Conservation (phyloP, 1,140 invertebrate species). For the Drosophila subobscura region DNA sequence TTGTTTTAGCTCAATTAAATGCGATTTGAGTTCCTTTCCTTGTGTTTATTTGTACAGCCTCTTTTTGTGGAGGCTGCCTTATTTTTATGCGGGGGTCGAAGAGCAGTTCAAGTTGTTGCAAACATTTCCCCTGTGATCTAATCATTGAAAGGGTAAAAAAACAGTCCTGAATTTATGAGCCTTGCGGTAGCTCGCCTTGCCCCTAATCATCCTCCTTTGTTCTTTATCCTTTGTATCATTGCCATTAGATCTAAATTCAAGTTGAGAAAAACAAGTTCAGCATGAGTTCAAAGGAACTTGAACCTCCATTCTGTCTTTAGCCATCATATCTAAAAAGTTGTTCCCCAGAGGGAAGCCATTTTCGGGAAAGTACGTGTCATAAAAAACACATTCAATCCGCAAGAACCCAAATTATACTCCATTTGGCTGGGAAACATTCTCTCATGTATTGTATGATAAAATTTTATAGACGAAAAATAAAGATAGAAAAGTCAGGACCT, state of each 20-base stretch:
- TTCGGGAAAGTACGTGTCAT: constrained; percentile 25
- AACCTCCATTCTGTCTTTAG: constrained; percentile 10
- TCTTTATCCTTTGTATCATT: constrained; percentile 9
- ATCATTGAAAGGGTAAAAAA: background rate
- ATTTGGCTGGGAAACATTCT: constrained; percentile 54
- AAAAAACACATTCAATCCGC: constrained; percentile 55
- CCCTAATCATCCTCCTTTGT: constrained; percentile 8
- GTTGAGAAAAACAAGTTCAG: constrained; percentile 3
- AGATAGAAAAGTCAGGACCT: too few species aligned
- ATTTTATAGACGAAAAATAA: constrained; percentile 53
- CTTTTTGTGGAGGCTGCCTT: background rate
- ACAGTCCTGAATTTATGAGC: background rate
- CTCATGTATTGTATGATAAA: constrained; percentile 20
- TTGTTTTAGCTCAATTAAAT: constrained; percentile 44
- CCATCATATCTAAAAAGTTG: constrained; percentile 47
- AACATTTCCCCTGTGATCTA: too few species aligned
- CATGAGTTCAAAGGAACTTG: constrained; percentile 14
- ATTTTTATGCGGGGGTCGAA: background rate
- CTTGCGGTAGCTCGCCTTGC: background rate
- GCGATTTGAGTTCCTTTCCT: background rate
- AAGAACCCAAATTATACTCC: constrained; percentile 53
- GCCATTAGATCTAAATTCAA: constrained; percentile 36
- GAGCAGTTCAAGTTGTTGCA: too few species aligned
- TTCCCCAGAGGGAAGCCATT: constrained; percentile 32
- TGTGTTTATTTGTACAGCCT: constrained; percentile 4